Conservation (phyloP, 2,797 vertebrate genomes). For the Myoxocephalus aenaeus region DNA sequence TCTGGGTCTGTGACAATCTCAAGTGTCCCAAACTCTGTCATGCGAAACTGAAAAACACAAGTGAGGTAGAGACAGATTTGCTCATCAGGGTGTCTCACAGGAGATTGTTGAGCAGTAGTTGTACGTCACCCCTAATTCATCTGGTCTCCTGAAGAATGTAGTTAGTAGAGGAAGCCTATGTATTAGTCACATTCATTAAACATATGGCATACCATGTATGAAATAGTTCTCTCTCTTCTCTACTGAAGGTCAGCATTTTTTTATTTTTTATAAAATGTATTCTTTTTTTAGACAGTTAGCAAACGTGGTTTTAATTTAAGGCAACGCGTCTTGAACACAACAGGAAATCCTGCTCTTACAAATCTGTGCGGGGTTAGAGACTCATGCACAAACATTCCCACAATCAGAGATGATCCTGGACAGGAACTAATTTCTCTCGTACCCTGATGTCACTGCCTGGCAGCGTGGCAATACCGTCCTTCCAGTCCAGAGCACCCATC, state of each 20-base stretch:
- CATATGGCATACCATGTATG: neutral
- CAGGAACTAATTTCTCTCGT: constrained; percentile 29
- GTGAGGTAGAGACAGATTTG: neutral
- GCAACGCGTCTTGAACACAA: neutral
- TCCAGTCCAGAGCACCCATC: constrained; percentile 88
- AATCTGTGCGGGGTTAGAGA: neutral
- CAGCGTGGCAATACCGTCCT: constrained; percentile 87
- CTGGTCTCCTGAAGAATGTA: neutral
- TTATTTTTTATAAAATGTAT: neutral
- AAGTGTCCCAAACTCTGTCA: constrained; percentile 90
- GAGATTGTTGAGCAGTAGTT: neutral
- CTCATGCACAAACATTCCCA: constrained; percentile 16
- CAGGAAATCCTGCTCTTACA: too few species aligned
- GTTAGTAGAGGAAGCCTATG: neutral
- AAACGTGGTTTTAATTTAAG: neutral
- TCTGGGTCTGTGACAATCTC: constrained; percentile 88
- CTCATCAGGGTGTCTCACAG: neutral
- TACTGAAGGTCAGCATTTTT: neutral
- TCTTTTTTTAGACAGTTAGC: neutral
- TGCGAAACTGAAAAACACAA: constrained; percentile 82
- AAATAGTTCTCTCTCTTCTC: neutral
- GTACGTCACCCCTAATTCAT: neutral
- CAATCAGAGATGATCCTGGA: neutral
- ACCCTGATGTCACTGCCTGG: constrained; percentile 89
- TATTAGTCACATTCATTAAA: neutral